Conservation (phyloP, 2,113 vertebrate species). For the Pygoscelis antarcticus region DNA sequence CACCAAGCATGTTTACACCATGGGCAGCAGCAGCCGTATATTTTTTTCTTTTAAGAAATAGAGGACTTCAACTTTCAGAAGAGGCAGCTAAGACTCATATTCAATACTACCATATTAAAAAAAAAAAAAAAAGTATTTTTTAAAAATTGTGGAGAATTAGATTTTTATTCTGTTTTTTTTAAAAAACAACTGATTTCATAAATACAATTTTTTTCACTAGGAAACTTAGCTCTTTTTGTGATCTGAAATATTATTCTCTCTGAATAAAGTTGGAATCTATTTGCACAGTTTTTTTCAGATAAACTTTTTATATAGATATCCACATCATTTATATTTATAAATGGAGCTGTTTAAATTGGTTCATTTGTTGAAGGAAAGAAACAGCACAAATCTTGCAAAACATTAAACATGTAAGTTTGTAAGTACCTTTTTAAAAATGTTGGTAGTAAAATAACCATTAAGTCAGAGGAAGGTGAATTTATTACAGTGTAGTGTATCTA, state of each 20-base stretch:
- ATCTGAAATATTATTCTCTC: background rate
- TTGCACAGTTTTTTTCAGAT: background rate
- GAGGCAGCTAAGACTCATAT: background rate
- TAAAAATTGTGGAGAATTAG: background rate
- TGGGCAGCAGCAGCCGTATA: background rate
- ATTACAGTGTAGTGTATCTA: background rate
- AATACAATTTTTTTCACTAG: background rate
- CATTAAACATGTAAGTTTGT: background rate
- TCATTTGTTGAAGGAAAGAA: background rate
- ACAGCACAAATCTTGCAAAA: background rate
- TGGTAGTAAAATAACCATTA: background rate
- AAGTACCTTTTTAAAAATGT: background rate
- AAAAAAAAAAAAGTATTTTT: background rate
- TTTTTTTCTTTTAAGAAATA: background rate
- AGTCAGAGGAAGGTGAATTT: background rate
- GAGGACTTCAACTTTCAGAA: background rate
- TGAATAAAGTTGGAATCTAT: background rate
- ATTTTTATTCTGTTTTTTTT: background rate
- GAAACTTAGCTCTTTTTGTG: background rate
- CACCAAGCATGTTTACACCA: background rate
- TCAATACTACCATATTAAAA: background rate
- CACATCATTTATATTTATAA: background rate
- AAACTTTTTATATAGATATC: background rate
- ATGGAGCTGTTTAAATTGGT: background rate
- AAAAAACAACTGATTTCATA: background rate